Base-by-base conservation (phyloP, 2,113 vertebrate genomes). In the Condylura cristata region DNA sequence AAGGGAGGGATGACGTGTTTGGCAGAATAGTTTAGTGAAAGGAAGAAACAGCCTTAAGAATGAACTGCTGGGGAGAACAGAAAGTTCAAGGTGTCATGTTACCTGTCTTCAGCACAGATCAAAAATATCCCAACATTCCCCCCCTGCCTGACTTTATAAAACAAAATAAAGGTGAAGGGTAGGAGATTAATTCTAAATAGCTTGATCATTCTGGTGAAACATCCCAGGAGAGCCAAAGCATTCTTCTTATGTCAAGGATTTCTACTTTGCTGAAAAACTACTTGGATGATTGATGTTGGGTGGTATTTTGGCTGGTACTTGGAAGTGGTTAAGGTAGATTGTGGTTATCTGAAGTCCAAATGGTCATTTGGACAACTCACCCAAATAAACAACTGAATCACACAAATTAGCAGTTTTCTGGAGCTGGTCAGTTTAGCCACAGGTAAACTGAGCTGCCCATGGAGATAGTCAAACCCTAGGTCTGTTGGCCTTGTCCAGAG, bases 11-110 rank as follows among this genome's bases (percentile, higher is more conserved):
- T 86, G 63, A 95, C 0, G 6, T 12, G 71, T 96, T 96, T 97
- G 90, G 89, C 79, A 96, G 96, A 85, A 96, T 89, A 86, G n/a
- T 68, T 95, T 74, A 46, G 75, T 56, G 76, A 85, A 91, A 93
- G 61, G 41, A 9, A 94, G 74, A 65, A 92, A 92, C 41, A 76
- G 89, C 10, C 75, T 63, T 93, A 83, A 26, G 87, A 91, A 89
- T 12, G 6, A 97, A 93, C 26, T 78, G 58, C 82, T 93, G 5
- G 84, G 85, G 70, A 94, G n/a, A 76, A 74, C 26, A 97, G 63
- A 89, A 95, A 97, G 95, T 97, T 95, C 86, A 89, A 84, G 95
- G 48, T 91, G 83, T 84, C 76, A 76, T 88, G 71, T 88, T 66
- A 75, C 44, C 48, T 93, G 9, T 90, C 94, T 96, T 74, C 83